A percentile compares a stretch with the other conserved stretches of the same genome.
These are phyloP conservation scores for Calycopis cecrops DNA, from an alignment of 1,140 invertebrate species.

Conservation along the genomic window DNA sequence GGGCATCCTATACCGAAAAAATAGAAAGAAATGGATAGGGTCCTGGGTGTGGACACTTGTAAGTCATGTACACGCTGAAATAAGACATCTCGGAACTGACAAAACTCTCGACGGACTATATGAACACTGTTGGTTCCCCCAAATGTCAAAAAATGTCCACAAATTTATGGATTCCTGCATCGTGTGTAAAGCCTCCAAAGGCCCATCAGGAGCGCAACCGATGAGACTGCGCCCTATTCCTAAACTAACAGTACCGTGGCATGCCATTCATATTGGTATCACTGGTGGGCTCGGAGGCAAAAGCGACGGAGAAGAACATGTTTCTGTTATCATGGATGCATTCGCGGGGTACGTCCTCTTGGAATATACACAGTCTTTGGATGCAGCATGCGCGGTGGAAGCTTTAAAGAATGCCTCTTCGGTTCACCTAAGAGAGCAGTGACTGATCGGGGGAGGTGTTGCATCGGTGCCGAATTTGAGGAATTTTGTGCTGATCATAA, in stretches of 20 bases:
- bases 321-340: constrained; percentile 16
- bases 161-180: constrained; percentile 24
- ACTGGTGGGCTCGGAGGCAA: constrained; percentile 19
- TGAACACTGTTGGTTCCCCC: constrained; percentile 27
- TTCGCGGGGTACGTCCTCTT: constrained; percentile 23
- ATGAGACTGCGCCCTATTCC: constrained; percentile 20
- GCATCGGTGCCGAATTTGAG: constrained; percentile 14
- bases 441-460: constrained; percentile 20
- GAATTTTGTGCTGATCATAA: constrained; percentile 19
- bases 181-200: constrained; percentile 24
- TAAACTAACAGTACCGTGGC: constrained; percentile 13
- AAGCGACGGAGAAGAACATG: constrained; percentile 20
- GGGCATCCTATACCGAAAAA: constrained; percentile 22
- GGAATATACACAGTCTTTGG: constrained; percentile 18
- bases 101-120: constrained; percentile 20
- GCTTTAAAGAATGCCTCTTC: constrained; percentile 15
- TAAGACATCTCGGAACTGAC: constrained; percentile 19
- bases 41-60: constrained; percentile 22
- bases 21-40: constrained; percentile 13
- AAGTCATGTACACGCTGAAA: constrained; percentile 21
- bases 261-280: constrained; percentile 18
- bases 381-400: constrained; percentile 12
- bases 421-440: constrained; percentile 17
- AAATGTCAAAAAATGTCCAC: constrained; percentile 24
- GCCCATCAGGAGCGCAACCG: constrained; percentile 20